These are phyloP conservation scores for Agrochola lychnidis DNA, from an alignment of 2,888 invertebrate species.

Conservation along the genomic window DNA sequence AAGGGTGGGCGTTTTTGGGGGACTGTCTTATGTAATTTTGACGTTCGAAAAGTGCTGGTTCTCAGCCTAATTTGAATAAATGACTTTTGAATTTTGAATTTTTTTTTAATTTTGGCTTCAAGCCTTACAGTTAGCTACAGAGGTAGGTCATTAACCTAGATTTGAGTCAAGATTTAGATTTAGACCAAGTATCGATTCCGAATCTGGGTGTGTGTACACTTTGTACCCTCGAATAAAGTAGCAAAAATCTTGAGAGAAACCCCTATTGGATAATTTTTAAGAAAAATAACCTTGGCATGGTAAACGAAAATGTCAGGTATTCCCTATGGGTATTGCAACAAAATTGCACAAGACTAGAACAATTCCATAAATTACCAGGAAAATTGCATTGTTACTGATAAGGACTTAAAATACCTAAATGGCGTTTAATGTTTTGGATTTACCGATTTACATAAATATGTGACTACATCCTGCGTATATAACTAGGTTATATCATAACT, in stretches of 20 bases:
- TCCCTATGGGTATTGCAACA: neutral
- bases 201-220: neutral
- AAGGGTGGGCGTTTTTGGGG: too few relatives aligned
- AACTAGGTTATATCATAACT: neutral
- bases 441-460: conserved; percentile 6
- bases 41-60: too few relatives aligned
- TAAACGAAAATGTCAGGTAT: neutral
- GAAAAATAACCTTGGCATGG: too few relatives aligned
- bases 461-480: neutral
- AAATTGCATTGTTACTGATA: conserved; percentile 29
- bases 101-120: too few relatives aligned
- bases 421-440: neutral
- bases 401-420: neutral
- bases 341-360: neutral
- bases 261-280: too few relatives aligned
- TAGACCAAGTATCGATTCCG: neutral
- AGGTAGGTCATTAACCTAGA: conserved; percentile 4
- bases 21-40: too few relatives aligned
- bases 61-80: too few relatives aligned
- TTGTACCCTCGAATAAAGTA: neutral
- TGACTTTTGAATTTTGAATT: too few relatives aligned
- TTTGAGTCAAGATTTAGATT: conserved; percentile 8
- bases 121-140: neutral
- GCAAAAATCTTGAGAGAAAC: neutral
- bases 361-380: conserved; percentile 14